Evolutionary conservation across 2,797 vertebrate species (phyloP).

Genomic region (Setipinna tenuifilis): DNA sequence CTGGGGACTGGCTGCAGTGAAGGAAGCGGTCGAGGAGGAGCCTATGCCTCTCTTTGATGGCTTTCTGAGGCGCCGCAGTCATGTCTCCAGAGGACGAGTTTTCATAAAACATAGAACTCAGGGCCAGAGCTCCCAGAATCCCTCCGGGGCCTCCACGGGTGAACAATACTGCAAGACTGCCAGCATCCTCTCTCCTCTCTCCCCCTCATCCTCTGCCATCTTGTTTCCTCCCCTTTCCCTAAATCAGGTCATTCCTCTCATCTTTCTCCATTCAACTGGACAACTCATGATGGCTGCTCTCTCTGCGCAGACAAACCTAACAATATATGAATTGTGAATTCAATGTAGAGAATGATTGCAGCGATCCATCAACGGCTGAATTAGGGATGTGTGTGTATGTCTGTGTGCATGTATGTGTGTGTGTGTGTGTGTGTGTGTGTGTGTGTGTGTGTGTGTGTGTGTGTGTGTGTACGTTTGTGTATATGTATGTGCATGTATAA

Average conservation of each 20-base stretch:
- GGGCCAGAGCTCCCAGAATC: neutral
- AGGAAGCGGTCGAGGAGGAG: neutral
- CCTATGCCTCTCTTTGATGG: neutral
- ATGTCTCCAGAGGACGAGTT: neutral
- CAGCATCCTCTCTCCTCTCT: neutral
- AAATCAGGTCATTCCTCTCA: slow-evolving; percentile 8
- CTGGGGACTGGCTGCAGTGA: neutral
- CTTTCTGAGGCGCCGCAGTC: neutral
- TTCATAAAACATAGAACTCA: neutral
- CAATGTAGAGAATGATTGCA: slow-evolving; percentile 24
- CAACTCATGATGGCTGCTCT: neutral
- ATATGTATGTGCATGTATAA: too few species aligned
- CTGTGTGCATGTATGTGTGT: neutral
- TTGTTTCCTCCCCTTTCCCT: neutral
- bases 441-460: too few species aligned
- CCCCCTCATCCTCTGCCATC: neutral
- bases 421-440: too few species aligned
- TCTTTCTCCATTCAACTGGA: neutral
- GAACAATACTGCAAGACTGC: neutral
- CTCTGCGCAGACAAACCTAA: neutral
- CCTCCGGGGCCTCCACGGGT: neutral
- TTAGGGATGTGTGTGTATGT: neutral
- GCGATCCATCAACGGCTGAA: neutral
- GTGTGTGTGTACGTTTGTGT: too few species aligned
- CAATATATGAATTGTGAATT: slow-evolving; percentile 23